Percentiles rank a stretch among this genome's conserved stretches.
These are phyloP conservation scores for Penelope pileata DNA, from an alignment of 2,113 vertebrate genomes.

Conservation along the genomic window DNA sequence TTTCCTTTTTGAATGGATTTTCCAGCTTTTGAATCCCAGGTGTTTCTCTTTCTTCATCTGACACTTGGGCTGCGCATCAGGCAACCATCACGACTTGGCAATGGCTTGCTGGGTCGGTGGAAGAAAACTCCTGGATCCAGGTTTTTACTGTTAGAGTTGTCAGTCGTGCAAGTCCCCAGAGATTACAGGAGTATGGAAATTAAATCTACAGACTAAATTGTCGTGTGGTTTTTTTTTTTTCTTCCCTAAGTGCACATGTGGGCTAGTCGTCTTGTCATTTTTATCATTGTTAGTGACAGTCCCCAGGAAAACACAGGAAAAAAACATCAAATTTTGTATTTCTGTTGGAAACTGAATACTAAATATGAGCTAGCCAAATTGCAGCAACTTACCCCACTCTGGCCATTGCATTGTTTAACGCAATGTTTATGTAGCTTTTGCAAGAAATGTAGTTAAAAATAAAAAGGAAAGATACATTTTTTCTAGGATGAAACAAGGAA, in stretches of 20 bases:
- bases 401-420: neutral
- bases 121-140: slow-evolving; percentile 22
- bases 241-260: neutral
- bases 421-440: neutral
- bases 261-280: slow-evolving; percentile 26
- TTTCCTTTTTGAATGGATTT: slow-evolving; percentile 27
- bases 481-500: neutral
- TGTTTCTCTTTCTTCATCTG: slow-evolving; percentile 60
- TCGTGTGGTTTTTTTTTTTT: neutral
- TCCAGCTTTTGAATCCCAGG: slow-evolving; percentile 36
- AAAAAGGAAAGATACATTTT: neutral
- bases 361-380: neutral
- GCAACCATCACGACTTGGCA: slow-evolving; percentile 51
- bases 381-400: neutral
- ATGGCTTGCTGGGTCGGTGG: slow-evolving; percentile 25
- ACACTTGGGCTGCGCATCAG: slow-evolving; percentile 31
- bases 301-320: neutral
- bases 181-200: slow-evolving; percentile 20
- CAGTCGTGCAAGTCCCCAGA: slow-evolving; percentile 17
- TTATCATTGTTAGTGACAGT: slow-evolving; percentile 11
- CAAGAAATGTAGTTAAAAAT: neutral
- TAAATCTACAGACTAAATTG: slow-evolving; percentile 15
- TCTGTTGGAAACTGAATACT: neutral
- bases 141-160: slow-evolving; percentile 56
- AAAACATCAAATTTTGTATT: neutral